Conservation (phyloP, 2,797 vertebrate genomes). For the Acomys russatus region DNA sequence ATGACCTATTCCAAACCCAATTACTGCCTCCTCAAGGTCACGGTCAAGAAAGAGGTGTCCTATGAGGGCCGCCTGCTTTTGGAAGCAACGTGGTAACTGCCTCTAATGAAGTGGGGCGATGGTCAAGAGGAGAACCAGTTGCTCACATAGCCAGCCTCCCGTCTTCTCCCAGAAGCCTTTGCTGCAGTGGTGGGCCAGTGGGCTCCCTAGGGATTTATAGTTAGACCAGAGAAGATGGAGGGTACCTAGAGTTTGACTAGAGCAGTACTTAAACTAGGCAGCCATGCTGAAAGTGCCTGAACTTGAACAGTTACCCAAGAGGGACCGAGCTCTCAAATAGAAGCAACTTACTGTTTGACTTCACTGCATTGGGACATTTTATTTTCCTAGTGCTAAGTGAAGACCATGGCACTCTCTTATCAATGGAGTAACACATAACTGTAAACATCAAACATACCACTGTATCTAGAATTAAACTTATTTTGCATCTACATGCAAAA, state of each 20-base stretch:
- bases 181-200: background rate
- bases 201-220: background rate
- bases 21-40: background rate
- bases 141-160: fast-evolving
- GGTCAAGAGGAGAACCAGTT: background rate
- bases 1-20: background rate
- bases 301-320: background rate
- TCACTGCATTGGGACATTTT: constrained; percentile 10
- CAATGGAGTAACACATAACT: background rate
- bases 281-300: background rate
- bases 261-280: background rate
- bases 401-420: background rate
- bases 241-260: background rate
- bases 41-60: background rate
- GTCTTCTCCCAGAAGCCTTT: background rate
- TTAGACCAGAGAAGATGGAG: background rate
- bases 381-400: background rate
- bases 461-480: no score
- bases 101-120: background rate
- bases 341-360: background rate
- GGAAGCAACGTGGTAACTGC: background rate
- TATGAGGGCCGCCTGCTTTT: background rate
- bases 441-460: background rate
- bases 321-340: background rate
- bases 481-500: no score